Evolutionary conservation across 1,140 invertebrate genomes (phyloP), one percentile per base, ranked within the genome.

Genomic region (Melanaphis sacchari): DNA sequence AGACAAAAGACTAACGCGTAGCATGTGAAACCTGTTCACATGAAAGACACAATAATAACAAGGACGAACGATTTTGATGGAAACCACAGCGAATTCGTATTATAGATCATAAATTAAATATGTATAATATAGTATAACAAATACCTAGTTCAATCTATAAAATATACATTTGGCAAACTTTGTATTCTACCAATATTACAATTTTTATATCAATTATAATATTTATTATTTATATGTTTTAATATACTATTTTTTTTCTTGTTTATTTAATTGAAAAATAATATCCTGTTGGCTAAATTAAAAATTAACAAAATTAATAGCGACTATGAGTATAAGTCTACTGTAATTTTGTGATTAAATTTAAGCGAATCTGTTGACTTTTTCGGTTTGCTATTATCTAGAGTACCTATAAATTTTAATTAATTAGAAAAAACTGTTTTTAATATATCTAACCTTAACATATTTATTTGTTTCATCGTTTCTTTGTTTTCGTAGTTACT

Each of bases 1-100:
- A 93, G 81, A 93, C 91, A 93, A 93, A 93, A 93, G 91, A 82
- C 91, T 66, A 40, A 91, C 66, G 38, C 81, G 38, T 66, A 90
- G 85, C 91, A 93, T 93, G 91, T 93, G 91, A 93, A 93, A 93
- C 91, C 91, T 93, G 91, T 93, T 93, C 91, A 31, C 91, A 40
- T 91, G 59, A 76, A 3, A 76, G 59, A 4, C n/a, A 18, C 15
- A 76, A n/a, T 76, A 76, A 31, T 59, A 59, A n/a, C n/a, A n/a
- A 59, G 9, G 54, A 59, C 31, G 15, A 76, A 76, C 59, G 59
- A n/a, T 76, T 76, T 76, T 3, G 31, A 18, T n/a, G n/a, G n/a
- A 76, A 76, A 76, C 59, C 59, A n/a, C 31, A 8, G n/a, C 15
- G 31, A n/a, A 76, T 59, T 9, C 8, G 8, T 59, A 18, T 76